A percentile compares a stretch with the other conserved stretches of the same genome.
These are phyloP conservation scores for Pterophyllum scalare DNA, from an alignment of 2,113 vertebrate genomes.

Conservation along the genomic window DNA sequence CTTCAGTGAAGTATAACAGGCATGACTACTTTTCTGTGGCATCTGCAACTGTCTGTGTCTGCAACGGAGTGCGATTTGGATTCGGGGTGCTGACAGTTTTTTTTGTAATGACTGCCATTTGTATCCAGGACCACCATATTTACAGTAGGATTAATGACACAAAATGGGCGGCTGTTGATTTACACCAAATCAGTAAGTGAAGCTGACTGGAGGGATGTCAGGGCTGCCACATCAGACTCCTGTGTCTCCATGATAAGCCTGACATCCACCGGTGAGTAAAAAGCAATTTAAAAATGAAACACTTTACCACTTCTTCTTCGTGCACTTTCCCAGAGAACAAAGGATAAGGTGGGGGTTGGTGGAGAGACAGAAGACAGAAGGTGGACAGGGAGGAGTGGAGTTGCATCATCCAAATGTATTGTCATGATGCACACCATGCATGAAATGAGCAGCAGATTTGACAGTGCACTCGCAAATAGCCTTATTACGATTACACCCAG, in stretches of 20 bases:
- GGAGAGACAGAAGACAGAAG: slow-evolving; percentile 6
- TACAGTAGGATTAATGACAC: neutral
- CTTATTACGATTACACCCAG: slow-evolving; percentile 53
- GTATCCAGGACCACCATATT: no score
- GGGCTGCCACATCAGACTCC: neutral
- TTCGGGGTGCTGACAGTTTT: neutral
- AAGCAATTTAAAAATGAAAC: slow-evolving; percentile 17
- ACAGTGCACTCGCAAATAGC: slow-evolving; percentile 57
- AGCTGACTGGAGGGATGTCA: neutral
- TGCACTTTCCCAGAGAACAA: neutral
- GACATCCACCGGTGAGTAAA: neutral
- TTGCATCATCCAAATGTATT: slow-evolving; percentile 79
- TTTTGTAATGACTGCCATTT: neutral
- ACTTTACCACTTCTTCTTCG: neutral
- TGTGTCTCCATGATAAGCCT: neutral
- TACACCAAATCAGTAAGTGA: neutral
- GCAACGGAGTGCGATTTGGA: neutral
- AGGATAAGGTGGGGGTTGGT: slow-evolving; percentile 7
- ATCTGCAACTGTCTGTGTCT: neutral
- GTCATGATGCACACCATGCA: slow-evolving; percentile 74
- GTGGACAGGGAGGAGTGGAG: slow-evolving; percentile 32
- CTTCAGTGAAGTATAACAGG: neutral
- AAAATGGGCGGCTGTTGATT: neutral
- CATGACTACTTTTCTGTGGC: neutral
- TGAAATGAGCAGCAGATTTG: slow-evolving; percentile 77